Conservation (phyloP, 1,140 invertebrate genomes). For the Ceratosolen solmsi region DNA sequence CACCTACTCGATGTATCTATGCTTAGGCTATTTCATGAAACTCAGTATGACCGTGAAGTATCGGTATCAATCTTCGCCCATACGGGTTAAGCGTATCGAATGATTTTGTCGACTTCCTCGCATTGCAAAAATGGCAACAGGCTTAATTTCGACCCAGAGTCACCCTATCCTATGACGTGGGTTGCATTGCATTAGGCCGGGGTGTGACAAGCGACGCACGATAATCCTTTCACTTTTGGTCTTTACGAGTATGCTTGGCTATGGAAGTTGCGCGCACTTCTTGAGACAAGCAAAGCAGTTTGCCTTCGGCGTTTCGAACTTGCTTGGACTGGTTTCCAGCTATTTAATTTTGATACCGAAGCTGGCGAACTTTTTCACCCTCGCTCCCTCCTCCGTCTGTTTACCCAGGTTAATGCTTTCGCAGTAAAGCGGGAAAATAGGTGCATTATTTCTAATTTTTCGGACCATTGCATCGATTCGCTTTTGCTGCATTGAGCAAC, state of each 20-base stretch:
- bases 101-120: background rate
- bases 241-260: conserved; percentile 56
- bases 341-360: conserved; percentile 33
- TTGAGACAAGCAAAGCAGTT: conserved; percentile 53
- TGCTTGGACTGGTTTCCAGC: conserved; percentile 60
- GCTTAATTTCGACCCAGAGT: background rate
- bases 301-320: conserved; percentile 64
- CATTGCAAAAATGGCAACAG: background rate
- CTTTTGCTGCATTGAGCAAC: too few species aligned
- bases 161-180: conserved; percentile 13
- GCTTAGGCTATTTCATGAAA: background rate
- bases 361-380: conserved; percentile 38
- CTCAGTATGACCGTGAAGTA: background rate
- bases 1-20: too few species aligned
- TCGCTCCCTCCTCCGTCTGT: background rate
- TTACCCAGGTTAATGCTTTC: background rate
- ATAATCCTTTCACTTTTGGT: conserved; percentile 68
- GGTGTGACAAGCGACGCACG: conserved; percentile 38
- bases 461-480: background rate
- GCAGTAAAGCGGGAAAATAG: background rate
- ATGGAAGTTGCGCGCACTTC: conserved; percentile 49
- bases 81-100: too few species aligned
- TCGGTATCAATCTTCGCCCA: background rate
- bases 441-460: conserved; percentile 33
- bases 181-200: conserved; percentile 32